These are phyloP conservation scores for Enteromius thamalakanensis DNA, from an alignment of 2,797 vertebrate species.

Conservation along the genomic window DNA sequence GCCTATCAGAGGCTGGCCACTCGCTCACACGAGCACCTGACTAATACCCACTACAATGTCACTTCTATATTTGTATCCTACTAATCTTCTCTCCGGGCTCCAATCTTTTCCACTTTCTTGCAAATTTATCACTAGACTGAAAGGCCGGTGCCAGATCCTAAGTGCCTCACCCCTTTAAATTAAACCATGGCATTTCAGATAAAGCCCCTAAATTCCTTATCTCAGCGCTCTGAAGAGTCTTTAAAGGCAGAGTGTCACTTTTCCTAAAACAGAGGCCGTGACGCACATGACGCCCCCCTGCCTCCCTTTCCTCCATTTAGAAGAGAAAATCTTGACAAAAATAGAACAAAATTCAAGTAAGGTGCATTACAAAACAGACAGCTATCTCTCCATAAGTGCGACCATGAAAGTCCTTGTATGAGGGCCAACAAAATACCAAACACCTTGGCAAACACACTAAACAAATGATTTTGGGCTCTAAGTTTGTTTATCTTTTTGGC, in stretches of 20 bases:
- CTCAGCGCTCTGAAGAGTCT: conserved; percentile 86
- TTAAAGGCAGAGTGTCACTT: conserved; percentile 91
- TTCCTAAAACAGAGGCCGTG: conserved; percentile 80
- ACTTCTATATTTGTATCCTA: conserved; percentile 85
- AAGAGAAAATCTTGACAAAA: conserved; percentile 73
- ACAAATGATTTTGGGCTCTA: conserved; percentile 24
- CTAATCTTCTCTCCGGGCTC: conserved; percentile 81
- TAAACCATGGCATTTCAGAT: conserved; percentile 99
- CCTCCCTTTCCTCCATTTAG: conserved; percentile 69
- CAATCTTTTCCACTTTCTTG: conserved; percentile 82
- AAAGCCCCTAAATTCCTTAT: conserved; percentile 99
- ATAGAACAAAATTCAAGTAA: conserved; percentile 73
- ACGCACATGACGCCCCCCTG: conserved; percentile 57
- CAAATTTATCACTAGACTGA: conserved; percentile 95
- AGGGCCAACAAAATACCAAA: conserved; percentile 27
- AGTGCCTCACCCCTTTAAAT: conserved; percentile 98
- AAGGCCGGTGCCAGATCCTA: conserved; percentile 84
- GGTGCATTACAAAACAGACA: conserved; percentile 59
- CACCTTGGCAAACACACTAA: conserved; percentile 11
- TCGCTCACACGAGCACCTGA: conserved; percentile 80
- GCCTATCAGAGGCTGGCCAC: conserved; percentile 78
- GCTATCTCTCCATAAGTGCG: conserved; percentile 50
- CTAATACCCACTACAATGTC: conserved; percentile 82
- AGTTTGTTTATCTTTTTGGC: not conserved
- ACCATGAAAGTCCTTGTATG: conserved; percentile 54